Evolutionary conservation across 92 coral and sea anemone genomes (phyloP), one percentile per base, ranked within the genome.

Genomic region (Epizoanthus ramosus): DNA sequence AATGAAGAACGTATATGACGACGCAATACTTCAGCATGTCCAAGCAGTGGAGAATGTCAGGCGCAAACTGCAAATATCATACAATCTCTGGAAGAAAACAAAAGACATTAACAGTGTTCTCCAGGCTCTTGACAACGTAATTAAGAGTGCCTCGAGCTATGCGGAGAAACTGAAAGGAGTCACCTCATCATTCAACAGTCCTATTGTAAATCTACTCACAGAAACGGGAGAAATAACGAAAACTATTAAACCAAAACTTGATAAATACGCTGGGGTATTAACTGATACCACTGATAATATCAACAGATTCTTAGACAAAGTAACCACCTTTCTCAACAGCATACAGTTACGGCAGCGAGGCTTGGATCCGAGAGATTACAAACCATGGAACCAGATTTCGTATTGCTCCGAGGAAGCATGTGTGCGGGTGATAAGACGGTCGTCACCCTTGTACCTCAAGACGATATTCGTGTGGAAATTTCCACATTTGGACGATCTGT

Each of bases 401-500:
- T 89, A 93, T 80, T 96, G 99, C 76, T 96, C 99, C 0, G 90
- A 73, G 15, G 94, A 91, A 3, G 92, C 86, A 4, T 96, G 99
- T 72, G 58, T 96, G 24, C 87, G 99, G 59, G 68, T 77, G 0
- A 45, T 96, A n/a, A 81, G 93, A 57, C 88, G 99, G 24, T 92
- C 99, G 0, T 92, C 99, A 15, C 74, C 90, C 9, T 89, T 88
- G 22, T 96, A 96, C 69, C 87, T 86, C 14, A 84, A 81, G 3
- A 92, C 92, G 13, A 86, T 96, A 24, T 96, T 96, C 67, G 83
- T 94, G 8, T 96, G 99, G 99, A 96, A 92, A 80, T 96, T 87
- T 73, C 98, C 98, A n/a, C 99, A 96, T 63, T 85, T 96, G 47
- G 99, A 96, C 57, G 99, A 96, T 71, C 91, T 96, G 21, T 96